These are phyloP conservation scores for Saccostrea glomerata DNA, from an alignment of 1,140 invertebrate species.

Conservation along the genomic window DNA sequence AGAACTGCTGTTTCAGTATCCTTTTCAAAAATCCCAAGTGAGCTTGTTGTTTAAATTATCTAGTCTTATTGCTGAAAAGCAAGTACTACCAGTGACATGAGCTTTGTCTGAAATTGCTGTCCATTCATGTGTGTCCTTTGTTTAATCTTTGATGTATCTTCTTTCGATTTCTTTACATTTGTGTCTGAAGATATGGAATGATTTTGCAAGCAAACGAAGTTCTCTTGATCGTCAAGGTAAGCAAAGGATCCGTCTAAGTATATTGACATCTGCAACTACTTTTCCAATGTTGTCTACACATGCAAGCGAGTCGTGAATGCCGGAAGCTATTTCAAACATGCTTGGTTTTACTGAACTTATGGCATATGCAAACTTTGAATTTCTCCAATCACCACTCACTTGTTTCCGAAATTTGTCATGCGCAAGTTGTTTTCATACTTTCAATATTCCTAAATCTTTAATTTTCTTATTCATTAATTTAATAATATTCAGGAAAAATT, in stretches of 20 bases:
- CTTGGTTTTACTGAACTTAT: neutral
- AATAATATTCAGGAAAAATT: slow-evolving; percentile 81
- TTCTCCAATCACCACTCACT: no score
- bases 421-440: neutral
- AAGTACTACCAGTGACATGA: neutral
- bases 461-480: no score
- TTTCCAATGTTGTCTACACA: neutral
- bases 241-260: neutral
- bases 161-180: neutral
- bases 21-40: neutral
- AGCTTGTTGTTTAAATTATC: neutral
- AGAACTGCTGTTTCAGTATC: neutral
- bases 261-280: neutral
- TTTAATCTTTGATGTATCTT: neutral
- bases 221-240: neutral
- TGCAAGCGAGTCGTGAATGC: no score
- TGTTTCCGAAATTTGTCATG: neutral
- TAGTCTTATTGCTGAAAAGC: neutral
- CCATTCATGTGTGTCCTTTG: neutral
- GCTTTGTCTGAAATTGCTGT: neutral
- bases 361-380: no score
- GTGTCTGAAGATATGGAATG: neutral
- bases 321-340: neutral
- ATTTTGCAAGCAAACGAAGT: neutral
- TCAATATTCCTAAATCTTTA: no score